A percentile compares a stretch with the other conserved stretches of the same genome.
Evolutionary conservation across 2,797 vertebrate species (phyloP).

Genomic region (Fistularia tabacaria): DNA sequence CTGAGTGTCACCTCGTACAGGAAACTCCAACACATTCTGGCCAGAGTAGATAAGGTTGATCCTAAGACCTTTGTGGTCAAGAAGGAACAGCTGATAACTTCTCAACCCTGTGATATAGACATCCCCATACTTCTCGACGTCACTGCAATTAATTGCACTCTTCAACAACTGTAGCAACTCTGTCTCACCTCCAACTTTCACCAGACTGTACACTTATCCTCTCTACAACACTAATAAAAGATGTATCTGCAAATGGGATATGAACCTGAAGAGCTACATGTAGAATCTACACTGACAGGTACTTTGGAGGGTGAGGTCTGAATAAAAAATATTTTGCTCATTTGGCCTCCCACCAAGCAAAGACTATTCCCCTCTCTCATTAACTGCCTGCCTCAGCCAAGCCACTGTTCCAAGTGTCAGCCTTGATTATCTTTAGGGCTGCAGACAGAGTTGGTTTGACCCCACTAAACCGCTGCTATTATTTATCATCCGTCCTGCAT

Average conservation of each 20-base stretch:
- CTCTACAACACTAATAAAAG: constrained; percentile 2
- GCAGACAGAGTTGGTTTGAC: constrained; percentile 41
- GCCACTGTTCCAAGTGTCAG: constrained; percentile 61
- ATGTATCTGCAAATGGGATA: constrained; percentile 33
- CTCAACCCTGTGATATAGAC: constrained; percentile 65
- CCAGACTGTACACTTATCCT: no score
- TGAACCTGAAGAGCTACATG: constrained; percentile 44
- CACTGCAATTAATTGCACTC: background rate
- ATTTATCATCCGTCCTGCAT: constrained; percentile 45
- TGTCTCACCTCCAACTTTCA: constrained; percentile 11
- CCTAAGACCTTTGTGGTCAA: constrained; percentile 71
- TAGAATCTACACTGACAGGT: constrained; percentile 55
- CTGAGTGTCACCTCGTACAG: constrained; percentile 79
- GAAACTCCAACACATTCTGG: constrained; percentile 80
- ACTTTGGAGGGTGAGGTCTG: constrained; percentile 47
- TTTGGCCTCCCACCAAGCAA: constrained; percentile 57
- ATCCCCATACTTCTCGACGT: constrained; percentile 32
- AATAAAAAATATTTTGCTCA: constrained; percentile 65
- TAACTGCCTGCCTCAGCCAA: constrained; percentile 55
- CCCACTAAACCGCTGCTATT: constrained; percentile 25
- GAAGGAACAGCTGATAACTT: constrained; percentile 71
- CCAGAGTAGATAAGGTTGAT: constrained; percentile 82
- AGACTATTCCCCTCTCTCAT: constrained; percentile 60
- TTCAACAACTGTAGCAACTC: constrained; percentile 1
- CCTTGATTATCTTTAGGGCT: constrained; percentile 61